Percentiles rank a stretch among this genome's conserved stretches.
phyloP scores from a whole-genome alignment of 2,888 invertebrate species.

The Drosophila paramelanica region DNA sequence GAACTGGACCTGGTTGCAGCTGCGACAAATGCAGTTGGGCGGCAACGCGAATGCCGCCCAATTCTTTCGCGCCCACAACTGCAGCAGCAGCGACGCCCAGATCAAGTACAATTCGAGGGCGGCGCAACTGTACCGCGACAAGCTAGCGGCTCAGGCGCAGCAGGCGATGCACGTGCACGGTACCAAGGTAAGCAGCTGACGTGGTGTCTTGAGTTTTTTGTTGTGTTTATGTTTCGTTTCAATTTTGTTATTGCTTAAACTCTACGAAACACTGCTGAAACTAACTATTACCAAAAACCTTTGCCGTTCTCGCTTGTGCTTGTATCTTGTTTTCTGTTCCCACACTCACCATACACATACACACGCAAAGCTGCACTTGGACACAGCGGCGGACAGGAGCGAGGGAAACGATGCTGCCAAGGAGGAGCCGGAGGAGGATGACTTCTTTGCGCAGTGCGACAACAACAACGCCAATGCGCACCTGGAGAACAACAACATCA shows the following conservation, averaged over 20 bases:
- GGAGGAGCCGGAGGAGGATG: slow-evolving; percentile 86
- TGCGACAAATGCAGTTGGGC: slow-evolving; percentile 99
- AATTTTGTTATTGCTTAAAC: slow-evolving; percentile 27
- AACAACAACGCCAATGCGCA: slow-evolving; percentile 84
- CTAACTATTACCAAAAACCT: slow-evolving; percentile 27
- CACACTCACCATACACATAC: slow-evolving; percentile 18
- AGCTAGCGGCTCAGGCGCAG: slow-evolving; percentile 91
- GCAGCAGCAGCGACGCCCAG: slow-evolving; percentile 95
- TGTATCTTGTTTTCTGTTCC: slow-evolving; percentile 28
- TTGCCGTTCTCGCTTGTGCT: slow-evolving; percentile 53
- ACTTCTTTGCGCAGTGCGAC: slow-evolving; percentile 94
- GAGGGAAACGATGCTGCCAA: slow-evolving; percentile 86
- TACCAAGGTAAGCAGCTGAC: slow-evolving; percentile 88
- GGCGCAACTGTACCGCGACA: slow-evolving; percentile 96
- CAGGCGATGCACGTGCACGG: slow-evolving; percentile 96
- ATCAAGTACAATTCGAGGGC: slow-evolving; percentile 99
- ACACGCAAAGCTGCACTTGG: slow-evolving; percentile 89
- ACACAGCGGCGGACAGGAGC: slow-evolving; percentile 87
- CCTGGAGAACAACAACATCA: slow-evolving; percentile 84
- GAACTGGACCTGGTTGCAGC: slow-evolving; percentile 99
- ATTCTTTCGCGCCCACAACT: slow-evolving; percentile 97
- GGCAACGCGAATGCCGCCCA: slow-evolving; percentile 97
- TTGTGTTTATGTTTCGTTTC: slow-evolving; percentile 18
- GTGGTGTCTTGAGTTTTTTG: too few species aligned
- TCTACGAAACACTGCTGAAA: slow-evolving; percentile 23